Conservation (phyloP, 92 coral and sea anemone species). For the Pocillopora grandis region DNA sequence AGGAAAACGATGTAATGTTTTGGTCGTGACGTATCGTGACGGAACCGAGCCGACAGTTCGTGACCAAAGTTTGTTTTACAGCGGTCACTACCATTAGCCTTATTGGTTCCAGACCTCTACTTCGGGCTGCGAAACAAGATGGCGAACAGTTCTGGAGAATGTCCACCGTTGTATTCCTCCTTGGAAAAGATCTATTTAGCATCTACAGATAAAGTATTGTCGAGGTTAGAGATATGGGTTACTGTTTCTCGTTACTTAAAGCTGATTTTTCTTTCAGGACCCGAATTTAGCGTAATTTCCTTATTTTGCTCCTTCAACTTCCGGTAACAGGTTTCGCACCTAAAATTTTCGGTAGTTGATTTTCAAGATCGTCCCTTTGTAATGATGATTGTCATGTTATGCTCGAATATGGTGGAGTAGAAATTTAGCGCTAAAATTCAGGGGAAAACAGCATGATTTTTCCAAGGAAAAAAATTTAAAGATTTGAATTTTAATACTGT, state of each 20-base stretch:
- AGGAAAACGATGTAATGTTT: not conserved
- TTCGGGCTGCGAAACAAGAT: slow-evolving; percentile 30
- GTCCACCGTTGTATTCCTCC: slow-evolving; percentile 73
- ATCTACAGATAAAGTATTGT: slow-evolving; percentile 51
- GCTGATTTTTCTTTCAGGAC: not conserved
- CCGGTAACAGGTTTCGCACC: not conserved
- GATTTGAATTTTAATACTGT: too few species aligned
- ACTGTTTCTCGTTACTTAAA: not conserved
- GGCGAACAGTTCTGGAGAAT: slow-evolving; percentile 64
- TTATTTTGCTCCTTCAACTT: not conserved
- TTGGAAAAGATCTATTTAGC: slow-evolving; percentile 68
- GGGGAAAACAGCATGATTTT: too few species aligned
- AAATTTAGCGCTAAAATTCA: too few species aligned
- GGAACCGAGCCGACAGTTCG: not conserved
- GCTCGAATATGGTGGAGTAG: too few species aligned
- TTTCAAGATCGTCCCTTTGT: too few species aligned
- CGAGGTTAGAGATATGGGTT: slow-evolving; percentile 46
- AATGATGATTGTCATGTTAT: too few species aligned
- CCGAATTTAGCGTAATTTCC: not conserved
- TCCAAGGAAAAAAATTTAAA: too few species aligned
- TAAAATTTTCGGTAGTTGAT: too few species aligned
- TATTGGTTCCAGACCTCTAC: not conserved
- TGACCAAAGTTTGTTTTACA: slow-evolving; percentile 9
- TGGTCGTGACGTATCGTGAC: slow-evolving; percentile 42
- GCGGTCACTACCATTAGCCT: not conserved